These are phyloP conservation scores for Lymantria dispar DNA, from an alignment of 2,888 invertebrate genomes.

Conservation along the genomic window DNA sequence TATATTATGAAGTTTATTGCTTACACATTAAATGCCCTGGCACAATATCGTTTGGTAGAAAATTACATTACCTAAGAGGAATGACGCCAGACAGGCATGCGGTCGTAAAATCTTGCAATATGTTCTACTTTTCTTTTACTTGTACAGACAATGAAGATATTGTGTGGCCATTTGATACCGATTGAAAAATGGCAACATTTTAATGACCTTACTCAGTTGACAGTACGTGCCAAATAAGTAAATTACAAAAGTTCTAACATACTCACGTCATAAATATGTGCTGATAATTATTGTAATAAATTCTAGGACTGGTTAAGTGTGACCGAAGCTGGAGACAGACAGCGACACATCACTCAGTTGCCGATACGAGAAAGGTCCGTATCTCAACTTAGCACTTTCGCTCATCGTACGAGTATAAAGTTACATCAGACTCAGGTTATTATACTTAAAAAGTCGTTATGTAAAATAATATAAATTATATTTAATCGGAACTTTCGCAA, in stretches of 20 bases:
- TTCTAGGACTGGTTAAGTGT: slow-evolving; percentile 53
- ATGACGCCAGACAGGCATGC: no score
- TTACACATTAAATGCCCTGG: no score
- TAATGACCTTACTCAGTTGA: no score
- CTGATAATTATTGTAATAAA: slow-evolving; percentile 47
- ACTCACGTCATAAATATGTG: slow-evolving; percentile 22
- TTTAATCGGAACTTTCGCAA: slow-evolving; percentile 17
- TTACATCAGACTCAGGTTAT: slow-evolving; percentile 23
- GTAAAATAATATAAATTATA: slow-evolving; percentile 6
- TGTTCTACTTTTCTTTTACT: no score
- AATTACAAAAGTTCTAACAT: not conserved
- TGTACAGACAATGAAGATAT: no score
- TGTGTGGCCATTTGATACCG: no score
- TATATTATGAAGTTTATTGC: no score
- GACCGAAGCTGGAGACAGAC: slow-evolving; percentile 54
- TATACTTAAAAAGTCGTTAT: slow-evolving; percentile 13
- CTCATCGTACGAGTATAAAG: slow-evolving; percentile 38
- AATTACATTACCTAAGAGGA: no score
- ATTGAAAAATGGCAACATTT: no score
- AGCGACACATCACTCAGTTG: slow-evolving; percentile 61
- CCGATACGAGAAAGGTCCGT: slow-evolving; percentile 28
- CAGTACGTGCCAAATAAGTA: no score
- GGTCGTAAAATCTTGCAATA: no score
- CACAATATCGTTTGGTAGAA: no score
- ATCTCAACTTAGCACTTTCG: slow-evolving; percentile 59